Conservation (phyloP, 1,140 invertebrate species). For the Drosophila triauraria region DNA sequence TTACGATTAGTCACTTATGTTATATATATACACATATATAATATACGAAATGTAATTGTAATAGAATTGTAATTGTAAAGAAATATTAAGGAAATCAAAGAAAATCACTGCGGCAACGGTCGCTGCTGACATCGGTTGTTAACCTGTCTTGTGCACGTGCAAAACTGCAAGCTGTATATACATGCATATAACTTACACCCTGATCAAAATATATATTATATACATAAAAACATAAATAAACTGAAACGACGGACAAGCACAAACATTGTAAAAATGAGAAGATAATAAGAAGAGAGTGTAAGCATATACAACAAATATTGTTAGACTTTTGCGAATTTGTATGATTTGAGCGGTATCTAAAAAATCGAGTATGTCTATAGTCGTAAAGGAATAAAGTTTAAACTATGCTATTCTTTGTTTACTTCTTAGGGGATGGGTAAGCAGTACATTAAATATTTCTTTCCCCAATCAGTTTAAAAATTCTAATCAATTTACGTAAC, state of each 20-base stretch:
- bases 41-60: constrained; percentile 52
- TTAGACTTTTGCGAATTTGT: constrained; percentile 48
- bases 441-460: neutral
- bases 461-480: neutral
- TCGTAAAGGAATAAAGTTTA: constrained; percentile 38
- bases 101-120: constrained; percentile 47
- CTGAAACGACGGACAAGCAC: constrained; percentile 30
- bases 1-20: constrained; percentile 54
- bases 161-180: constrained; percentile 69
- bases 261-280: constrained; percentile 31
- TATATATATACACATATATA: constrained; percentile 40
- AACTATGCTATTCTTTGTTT: constrained; percentile 22
- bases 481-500: neutral
- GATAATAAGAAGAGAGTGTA: constrained; percentile 1
- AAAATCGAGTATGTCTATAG: constrained; percentile 5
- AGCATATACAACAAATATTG: constrained; percentile 34
- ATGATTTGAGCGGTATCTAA: constrained; percentile 36
- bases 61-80: constrained; percentile 56
- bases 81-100: constrained; percentile 20
- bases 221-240: constrained; percentile 7
- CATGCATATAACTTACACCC: constrained; percentile 34
- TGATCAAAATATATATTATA: constrained; percentile 38
- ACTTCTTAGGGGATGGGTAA: neutral
- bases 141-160: constrained; percentile 60
- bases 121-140: constrained; percentile 64